Conservation (phyloP, 2,888 invertebrate species). For the Drosophila melanosoma region DNA sequence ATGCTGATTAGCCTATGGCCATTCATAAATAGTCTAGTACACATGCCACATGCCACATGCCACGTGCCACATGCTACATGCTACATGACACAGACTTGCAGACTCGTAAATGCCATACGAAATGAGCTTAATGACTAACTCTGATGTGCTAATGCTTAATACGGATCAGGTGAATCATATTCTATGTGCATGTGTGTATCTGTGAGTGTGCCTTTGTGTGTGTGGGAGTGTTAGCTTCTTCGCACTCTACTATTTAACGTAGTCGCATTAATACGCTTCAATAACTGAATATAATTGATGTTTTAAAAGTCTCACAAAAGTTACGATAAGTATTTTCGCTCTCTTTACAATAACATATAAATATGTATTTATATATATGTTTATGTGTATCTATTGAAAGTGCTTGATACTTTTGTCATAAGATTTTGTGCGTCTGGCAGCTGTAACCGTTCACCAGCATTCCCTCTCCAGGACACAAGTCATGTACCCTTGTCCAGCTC, state of each 20-base stretch:
- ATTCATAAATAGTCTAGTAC: slow-evolving; percentile 26
- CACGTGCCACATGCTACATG: slow-evolving; percentile 31
- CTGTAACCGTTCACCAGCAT: slow-evolving; percentile 59
- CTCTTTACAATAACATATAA: slow-evolving; percentile 11
- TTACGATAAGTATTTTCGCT: slow-evolving; percentile 64
- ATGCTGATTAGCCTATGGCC: slow-evolving; percentile 48
- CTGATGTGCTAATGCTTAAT: slow-evolving; percentile 49
- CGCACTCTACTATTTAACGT: slow-evolving; percentile 48
- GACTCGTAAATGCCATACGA: slow-evolving; percentile 33
- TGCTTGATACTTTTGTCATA: slow-evolving; percentile 62
- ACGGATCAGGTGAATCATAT: slow-evolving; percentile 48
- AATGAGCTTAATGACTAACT: slow-evolving; percentile 34
- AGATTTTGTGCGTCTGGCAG: slow-evolving; percentile 69
- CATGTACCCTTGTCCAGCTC: slow-evolving; percentile 33
- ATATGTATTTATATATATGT: slow-evolving; percentile 5
- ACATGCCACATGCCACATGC: slow-evolving; percentile 12
- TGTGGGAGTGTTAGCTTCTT: neutral
- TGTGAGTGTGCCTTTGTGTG: neutral
- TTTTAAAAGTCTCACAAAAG: slow-evolving; percentile 69
- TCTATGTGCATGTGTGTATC: slow-evolving; percentile 11
- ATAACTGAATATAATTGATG: slow-evolving; percentile 74
- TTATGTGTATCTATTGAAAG: slow-evolving; percentile 51
- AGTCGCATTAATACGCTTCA: slow-evolving; percentile 69
- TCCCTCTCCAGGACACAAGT: neutral
- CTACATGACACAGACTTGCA: slow-evolving; percentile 20